Conservation (phyloP, 92 coral and sea anemone species). For the Hydrozoanthus gracilis region DNA sequence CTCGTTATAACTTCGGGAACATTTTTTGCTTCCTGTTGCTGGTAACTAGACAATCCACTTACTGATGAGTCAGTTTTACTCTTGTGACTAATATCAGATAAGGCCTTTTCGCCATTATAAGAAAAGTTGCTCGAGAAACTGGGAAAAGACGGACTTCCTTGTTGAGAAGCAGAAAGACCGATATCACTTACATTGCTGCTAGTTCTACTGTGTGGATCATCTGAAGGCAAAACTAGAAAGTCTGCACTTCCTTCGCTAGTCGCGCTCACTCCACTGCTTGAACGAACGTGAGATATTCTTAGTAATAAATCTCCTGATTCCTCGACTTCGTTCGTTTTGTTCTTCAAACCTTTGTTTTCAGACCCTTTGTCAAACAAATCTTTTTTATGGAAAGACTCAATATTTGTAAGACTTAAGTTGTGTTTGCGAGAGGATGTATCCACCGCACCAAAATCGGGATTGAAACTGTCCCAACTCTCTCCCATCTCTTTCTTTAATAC, state of each 20-base stretch:
- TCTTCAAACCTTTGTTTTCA: not conserved
- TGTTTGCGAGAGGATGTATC: slow-evolving; percentile 49
- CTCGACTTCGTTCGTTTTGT: slow-evolving; percentile 25
- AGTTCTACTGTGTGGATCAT: slow-evolving; percentile 66
- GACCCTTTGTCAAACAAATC: slow-evolving; percentile 11
- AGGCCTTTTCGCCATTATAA: slow-evolving; percentile 40
- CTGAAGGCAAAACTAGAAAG: slow-evolving; percentile 46
- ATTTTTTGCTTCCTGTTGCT: not conserved
- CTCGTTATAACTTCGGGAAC: not conserved
- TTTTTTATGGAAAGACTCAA: slow-evolving; percentile 35
- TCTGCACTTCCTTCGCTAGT: slow-evolving; percentile 79
- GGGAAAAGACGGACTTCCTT: slow-evolving; percentile 66
- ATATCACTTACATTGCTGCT: slow-evolving; percentile 72
- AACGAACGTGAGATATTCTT: slow-evolving; percentile 57
- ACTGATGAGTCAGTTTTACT: slow-evolving; percentile 39
- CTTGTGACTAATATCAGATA: slow-evolving; percentile 22
- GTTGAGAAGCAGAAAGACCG: slow-evolving; percentile 58
- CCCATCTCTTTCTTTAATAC: slow-evolving; percentile 34
- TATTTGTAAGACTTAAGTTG: slow-evolving; percentile 44
- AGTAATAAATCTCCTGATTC: slow-evolving; percentile 47
- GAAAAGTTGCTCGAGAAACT: slow-evolving; percentile 53
- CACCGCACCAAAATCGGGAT: not conserved
- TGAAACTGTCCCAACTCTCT: slow-evolving; percentile 32
- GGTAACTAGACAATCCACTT: not conserved
- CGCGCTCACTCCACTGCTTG: slow-evolving; percentile 77